These are phyloP conservation scores for Diabrotica balteata DNA, from an alignment of 2,888 invertebrate genomes.

Conservation along the genomic window DNA sequence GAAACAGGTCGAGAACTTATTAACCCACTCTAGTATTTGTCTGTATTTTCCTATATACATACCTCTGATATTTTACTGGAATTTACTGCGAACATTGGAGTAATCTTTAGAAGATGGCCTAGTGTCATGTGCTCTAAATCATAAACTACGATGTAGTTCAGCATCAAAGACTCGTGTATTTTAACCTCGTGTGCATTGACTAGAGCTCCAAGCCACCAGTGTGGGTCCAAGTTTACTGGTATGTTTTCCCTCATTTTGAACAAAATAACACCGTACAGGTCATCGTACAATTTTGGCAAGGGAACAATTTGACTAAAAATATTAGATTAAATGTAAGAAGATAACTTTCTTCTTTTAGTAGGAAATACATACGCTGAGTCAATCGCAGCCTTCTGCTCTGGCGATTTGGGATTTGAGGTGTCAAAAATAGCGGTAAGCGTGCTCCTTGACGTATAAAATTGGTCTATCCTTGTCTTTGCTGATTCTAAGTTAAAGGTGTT, in stretches of 20 bases:
- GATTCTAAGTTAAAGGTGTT: constrained; percentile 44
- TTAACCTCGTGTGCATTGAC: constrained; percentile 17
- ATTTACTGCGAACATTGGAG: neutral
- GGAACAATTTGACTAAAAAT: constrained; percentile 54
- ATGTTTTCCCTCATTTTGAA: constrained; percentile 6
- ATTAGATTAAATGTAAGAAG: no score
- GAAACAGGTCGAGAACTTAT: no score
- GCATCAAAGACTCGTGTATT: constrained; percentile 9
- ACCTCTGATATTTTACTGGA: constrained; percentile 7
- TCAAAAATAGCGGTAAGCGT: constrained; percentile 47
- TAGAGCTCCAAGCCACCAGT: constrained; percentile 7
- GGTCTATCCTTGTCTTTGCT: constrained; percentile 45
- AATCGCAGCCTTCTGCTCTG: constrained; percentile 34
- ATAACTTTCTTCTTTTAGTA: no score
- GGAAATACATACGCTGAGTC: constrained; percentile 38
- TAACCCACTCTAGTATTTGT: no score
- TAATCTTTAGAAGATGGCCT: constrained; percentile 13
- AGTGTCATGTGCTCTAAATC: constrained; percentile 12
- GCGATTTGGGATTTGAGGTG: constrained; percentile 38
- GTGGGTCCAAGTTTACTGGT: neutral
- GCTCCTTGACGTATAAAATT: constrained; percentile 44
- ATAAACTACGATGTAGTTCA: constrained; percentile 9
- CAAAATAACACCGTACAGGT: constrained; percentile 9
- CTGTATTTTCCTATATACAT: neutral
- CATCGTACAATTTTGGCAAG: constrained; percentile 12